These are phyloP conservation scores for Apamea anceps DNA, from an alignment of 2,888 invertebrate genomes.

Conservation along the genomic window DNA sequence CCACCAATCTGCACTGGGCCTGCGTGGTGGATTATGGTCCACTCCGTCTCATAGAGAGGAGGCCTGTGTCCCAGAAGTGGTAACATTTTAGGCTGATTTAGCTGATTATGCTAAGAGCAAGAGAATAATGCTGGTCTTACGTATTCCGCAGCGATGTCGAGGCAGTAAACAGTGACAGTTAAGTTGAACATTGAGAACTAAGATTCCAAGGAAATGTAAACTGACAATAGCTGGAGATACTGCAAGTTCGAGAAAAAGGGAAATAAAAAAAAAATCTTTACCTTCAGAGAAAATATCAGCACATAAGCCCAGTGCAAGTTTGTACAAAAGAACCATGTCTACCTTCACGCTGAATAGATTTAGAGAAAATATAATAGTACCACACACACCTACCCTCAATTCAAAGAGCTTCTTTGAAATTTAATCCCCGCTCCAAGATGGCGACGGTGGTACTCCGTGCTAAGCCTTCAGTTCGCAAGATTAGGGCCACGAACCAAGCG, in stretches of 20 bases:
- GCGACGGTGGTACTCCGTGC: slow-evolving; percentile 71
- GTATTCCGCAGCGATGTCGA: neutral
- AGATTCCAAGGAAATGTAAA: neutral
- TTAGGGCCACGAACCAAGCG: slow-evolving; percentile 76
- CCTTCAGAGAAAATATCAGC: neutral
- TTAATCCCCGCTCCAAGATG: slow-evolving; percentile 81
- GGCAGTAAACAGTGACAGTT: neutral
- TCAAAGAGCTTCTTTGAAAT: slow-evolving; percentile 79
- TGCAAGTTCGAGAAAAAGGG: neutral
- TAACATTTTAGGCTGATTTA: neutral
- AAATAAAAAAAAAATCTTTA: neutral
- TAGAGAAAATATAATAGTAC: slow-evolving; percentile 46
- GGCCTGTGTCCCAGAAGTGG: neutral
- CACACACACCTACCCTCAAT: slow-evolving; percentile 58
- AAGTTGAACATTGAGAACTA: neutral
- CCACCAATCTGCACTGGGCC: neutral
- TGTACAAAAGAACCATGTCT: slow-evolving; percentile 14
- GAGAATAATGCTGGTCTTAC: neutral
- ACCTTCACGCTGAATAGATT: slow-evolving; percentile 40
- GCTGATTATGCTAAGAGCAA: neutral
- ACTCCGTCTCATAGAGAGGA: neutral
- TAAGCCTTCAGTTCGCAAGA: slow-evolving; percentile 74
- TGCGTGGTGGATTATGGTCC: neutral
- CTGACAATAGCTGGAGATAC: neutral
- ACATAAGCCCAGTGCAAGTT: neutral